A percentile compares a stretch with the other conserved stretches of the same genome.
phyloP scores from a whole-genome alignment of 2,888 invertebrate species.

The Aethes cnicana region DNA sequence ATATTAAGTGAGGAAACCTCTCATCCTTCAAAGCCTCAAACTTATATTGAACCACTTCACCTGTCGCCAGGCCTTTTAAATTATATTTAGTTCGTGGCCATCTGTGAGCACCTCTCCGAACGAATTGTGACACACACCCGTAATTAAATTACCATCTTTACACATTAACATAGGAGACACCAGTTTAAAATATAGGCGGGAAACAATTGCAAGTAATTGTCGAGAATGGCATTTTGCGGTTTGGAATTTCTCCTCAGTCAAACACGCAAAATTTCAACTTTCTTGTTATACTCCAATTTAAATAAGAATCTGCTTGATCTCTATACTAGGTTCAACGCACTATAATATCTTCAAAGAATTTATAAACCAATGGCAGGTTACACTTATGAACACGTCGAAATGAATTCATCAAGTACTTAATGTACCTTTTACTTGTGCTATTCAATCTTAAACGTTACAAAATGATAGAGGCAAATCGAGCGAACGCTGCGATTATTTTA shows the following conservation, averaged over 20 bases:
- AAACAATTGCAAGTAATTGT: conserved; percentile 14
- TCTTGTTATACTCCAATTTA: no score
- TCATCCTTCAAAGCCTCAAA: no score
- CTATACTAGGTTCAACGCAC: conserved; percentile 12
- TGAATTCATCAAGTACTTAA: conserved; percentile 8
- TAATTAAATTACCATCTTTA: not conserved
- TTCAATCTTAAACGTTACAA: conserved; percentile 7
- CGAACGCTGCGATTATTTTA: no score
- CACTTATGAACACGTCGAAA: conserved; percentile 22
- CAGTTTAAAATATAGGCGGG: conserved; percentile 20
- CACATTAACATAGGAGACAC: conserved; percentile 3
- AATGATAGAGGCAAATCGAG: conserved; percentile 7
- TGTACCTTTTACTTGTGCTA: conserved; percentile 3
- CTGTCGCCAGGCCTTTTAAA: no score
- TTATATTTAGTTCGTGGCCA: conserved; percentile 34
- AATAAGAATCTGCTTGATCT: conserved; percentile 11
- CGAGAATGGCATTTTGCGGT: conserved; percentile 1
- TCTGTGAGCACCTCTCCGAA: conserved; percentile 33
- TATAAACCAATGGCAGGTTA: conserved; percentile 19
- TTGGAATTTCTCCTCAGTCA: not conserved
- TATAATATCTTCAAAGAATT: conserved; percentile 4
- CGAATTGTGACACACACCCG: conserved; percentile 5
- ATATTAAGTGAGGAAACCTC: no score
- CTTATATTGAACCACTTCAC: no score
- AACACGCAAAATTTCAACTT: no score